Percentiles rank a stretch among this genome's conserved stretches.
phyloP scores from a whole-genome alignment of 2,888 invertebrate species.

The Acanthosoma haemorrhoidale region DNA sequence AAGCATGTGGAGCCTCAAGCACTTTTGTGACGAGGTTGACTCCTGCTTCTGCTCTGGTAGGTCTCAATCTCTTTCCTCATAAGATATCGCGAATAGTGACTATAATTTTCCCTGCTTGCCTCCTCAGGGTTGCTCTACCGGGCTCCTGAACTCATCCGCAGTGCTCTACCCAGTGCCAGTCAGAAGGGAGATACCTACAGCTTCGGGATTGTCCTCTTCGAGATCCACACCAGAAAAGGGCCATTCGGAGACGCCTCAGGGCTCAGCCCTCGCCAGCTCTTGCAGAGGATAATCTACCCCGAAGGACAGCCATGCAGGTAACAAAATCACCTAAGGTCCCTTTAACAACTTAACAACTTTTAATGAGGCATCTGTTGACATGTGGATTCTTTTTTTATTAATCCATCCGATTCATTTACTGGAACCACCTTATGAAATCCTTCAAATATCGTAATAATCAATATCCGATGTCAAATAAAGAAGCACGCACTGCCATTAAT shows the following conservation, averaged over 20 bases:
- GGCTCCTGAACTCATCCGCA: constrained; percentile 70
- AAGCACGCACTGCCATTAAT: too few species aligned
- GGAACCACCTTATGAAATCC: too few species aligned
- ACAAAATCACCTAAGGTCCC: constrained; percentile 45
- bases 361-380: too few species aligned
- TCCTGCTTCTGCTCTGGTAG: constrained; percentile 67
- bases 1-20: constrained; percentile 44
- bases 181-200: constrained; percentile 80
- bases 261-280: constrained; percentile 61
- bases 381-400: too few species aligned
- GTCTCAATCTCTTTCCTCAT: constrained; percentile 43
- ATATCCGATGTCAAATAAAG: too few species aligned
- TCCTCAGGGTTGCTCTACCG: constrained; percentile 65
- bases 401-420: too few species aligned
- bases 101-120: neutral
- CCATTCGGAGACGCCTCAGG: constrained; percentile 68
- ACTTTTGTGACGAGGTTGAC: constrained; percentile 48
- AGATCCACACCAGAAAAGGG: constrained; percentile 78
- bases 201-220: constrained; percentile 82
- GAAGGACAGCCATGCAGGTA: constrained; percentile 54
- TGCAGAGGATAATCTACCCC: constrained; percentile 56
- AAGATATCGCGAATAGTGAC: too few species aligned
- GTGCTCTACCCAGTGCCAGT: constrained; percentile 48
- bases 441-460: too few species aligned
- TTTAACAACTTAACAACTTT: too few species aligned